Base-by-base conservation (phyloP, 2,888 invertebrate genomes). In the Alentia gelatinosa region DNA sequence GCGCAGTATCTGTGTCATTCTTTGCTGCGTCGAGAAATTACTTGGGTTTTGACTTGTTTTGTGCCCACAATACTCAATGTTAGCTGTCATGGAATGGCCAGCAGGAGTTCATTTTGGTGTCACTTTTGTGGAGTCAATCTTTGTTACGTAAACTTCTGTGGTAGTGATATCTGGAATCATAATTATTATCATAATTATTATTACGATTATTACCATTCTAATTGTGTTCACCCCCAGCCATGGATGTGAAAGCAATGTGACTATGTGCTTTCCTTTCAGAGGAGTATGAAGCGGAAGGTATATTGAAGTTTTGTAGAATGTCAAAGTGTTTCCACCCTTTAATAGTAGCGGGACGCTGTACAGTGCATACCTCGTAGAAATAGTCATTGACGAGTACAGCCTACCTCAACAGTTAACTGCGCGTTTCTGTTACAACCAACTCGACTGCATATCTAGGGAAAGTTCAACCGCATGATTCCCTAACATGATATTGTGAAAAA, bases 271-370 rank as follows among this genome's bases (percentile, higher is more conserved):
- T 37, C 39, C 79, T 79, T 79, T 79, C 79, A 79, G 79, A 79
- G n/a, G 79, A 79, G 79, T 37, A 39, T 79, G 79, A 79, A 79
- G 37, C 35, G 3, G 79, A 79, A 79, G 79, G 79, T 79, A 79
- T 39, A 79, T 1, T 7, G 9, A 42, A 56, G 9, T 68, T 68
- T 30, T 26, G 68, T 68, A 68, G 68, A 68, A 26, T 68, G 68
- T 26, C 68, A 26, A 30, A n/a, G 12, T 68, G 68, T 68, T 56
- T 68, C 5, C 68, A 68, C 12, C 68, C 68, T 30, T n/a, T n/a
- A n/a, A n/a, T n/a, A 47, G 1, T 68, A 68, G 68, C 68, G 12
- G 56, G 33, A 68, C n/a, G n/a, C 68, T 68, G 68, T 68, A 68
- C 68, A 68, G 68, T 68, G 68, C 68, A 68, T 68, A 68, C 26